phyloP scores from a whole-genome alignment of 2,888 invertebrate genomes.

The Caenorhabditis sp. region DNA sequence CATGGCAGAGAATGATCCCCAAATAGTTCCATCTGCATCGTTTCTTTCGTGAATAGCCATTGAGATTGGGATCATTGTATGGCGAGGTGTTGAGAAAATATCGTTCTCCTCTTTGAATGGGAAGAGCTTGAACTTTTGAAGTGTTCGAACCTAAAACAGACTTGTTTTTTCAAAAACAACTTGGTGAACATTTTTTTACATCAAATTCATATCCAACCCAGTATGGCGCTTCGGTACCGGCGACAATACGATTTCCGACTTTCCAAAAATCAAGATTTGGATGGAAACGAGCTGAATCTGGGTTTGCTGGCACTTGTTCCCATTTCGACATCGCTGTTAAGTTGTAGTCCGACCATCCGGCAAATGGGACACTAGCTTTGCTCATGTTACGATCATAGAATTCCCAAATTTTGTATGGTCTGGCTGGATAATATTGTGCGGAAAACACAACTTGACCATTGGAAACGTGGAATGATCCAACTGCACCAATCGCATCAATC shows the following conservation, averaged over 20 bases:
- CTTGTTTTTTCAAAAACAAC: not conserved
- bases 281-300: slow-evolving; percentile 65
- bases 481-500: slow-evolving; percentile 71
- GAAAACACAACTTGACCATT: slow-evolving; percentile 69
- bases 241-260: slow-evolving; percentile 63
- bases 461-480: slow-evolving; percentile 68
- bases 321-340: slow-evolving; percentile 68
- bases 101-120: slow-evolving; percentile 70
- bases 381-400: slow-evolving; percentile 70
- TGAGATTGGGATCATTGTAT: slow-evolving; percentile 69
- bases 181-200: slow-evolving; percentile 34
- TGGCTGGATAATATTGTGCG: slow-evolving; percentile 69
- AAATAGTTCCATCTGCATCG: slow-evolving; percentile 65
- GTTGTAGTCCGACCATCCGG: slow-evolving; percentile 70
- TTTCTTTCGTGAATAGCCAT: slow-evolving; percentile 70
- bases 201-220: slow-evolving; percentile 71
- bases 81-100: slow-evolving; percentile 64
- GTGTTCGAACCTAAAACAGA: slow-evolving; percentile 55
- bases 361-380: slow-evolving; percentile 66
- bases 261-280: slow-evolving; percentile 71
- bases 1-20: slow-evolving; percentile 70
- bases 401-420: slow-evolving; percentile 71
- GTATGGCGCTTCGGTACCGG: slow-evolving; percentile 70
- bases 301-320: slow-evolving; percentile 63
- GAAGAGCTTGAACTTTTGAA: slow-evolving; percentile 69